Percentiles rank a stretch among this genome's conserved stretches.
These are phyloP conservation scores for Hemistola chrysoprasaria DNA, from an alignment of 2,888 invertebrate species.

Conservation along the genomic window DNA sequence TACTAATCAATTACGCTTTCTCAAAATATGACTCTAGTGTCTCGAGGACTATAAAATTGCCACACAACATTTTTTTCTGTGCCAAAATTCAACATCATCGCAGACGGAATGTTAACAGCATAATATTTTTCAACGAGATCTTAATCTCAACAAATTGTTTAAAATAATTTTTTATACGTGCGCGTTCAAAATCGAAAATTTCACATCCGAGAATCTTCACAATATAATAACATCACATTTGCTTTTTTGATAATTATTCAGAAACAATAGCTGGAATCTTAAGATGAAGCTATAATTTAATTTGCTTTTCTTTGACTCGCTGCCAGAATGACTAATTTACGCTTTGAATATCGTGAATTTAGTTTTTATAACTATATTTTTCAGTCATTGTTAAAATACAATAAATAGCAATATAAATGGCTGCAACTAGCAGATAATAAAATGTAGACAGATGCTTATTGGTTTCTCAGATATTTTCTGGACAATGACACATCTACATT, in stretches of 20 bases:
- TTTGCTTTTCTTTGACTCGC: slow-evolving; percentile 64
- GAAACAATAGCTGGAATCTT: slow-evolving; percentile 65
- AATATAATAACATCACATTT: slow-evolving; percentile 42
- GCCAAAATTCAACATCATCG: slow-evolving; percentile 75
- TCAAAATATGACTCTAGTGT: slow-evolving; percentile 66
- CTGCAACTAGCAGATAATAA: too few species aligned
- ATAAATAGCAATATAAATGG: too few species aligned
- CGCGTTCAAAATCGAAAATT: slow-evolving; percentile 52
- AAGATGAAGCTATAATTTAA: slow-evolving; percentile 64
- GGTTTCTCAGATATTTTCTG: too few species aligned
- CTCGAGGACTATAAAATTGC: slow-evolving; percentile 71
- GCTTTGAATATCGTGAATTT: slow-evolving; percentile 58
- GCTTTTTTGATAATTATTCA: slow-evolving; percentile 55
- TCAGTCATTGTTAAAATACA: slow-evolving; percentile 49
- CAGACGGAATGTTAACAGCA: slow-evolving; percentile 74
- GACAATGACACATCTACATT: too few species aligned
- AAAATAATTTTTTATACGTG: slow-evolving; percentile 67
- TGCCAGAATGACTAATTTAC: slow-evolving; percentile 77
- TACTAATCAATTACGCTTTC: slow-evolving; percentile 69
- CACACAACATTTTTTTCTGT: slow-evolving; percentile 64
- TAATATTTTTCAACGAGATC: slow-evolving; percentile 70
- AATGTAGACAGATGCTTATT: too few species aligned
- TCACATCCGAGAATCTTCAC: slow-evolving; percentile 30
- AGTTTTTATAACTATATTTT: slow-evolving; percentile 61
- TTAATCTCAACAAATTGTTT: slow-evolving; percentile 74